Evolutionary conservation across 2,888 invertebrate genomes (phyloP), one percentile per base, ranked within the genome.

Genomic region (Adineta ricciae): DNA sequence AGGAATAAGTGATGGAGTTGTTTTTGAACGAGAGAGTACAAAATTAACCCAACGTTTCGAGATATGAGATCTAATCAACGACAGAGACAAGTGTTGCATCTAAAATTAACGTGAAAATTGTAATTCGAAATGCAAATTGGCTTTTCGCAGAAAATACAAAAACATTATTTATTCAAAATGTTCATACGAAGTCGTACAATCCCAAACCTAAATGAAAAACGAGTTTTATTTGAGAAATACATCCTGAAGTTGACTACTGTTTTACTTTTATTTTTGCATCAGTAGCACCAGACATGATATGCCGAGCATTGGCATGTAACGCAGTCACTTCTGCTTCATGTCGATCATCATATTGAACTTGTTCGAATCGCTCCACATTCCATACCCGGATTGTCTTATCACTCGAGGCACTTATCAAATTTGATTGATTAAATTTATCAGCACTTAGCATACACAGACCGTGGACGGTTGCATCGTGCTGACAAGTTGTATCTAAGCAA

Each of bases 321-420:
- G 78, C 78, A 41, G 78, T 78, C 2, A 78, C 78, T 78, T 78
- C 78, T 14, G 78, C 78, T 41, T 78, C 78, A 41, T 78, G 78
- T 41, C 78, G 78, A 78, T 41, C 38, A 78, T 41, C 41, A 24
- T 41, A 78, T 78, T 78, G 78, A 24, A 78, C 24, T 78, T 41
- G 41, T 24, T 78, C 78, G 19, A 78, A 78, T 78, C 41, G 38
- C 24, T 78, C 78, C 21, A 38, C 32, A 21, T 21, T 24, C 78
- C 78, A 78, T 41, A 78, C 78, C 14, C 41, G 38, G n/a, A 78
- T 41, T 7, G 78, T 78, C n/a, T 41, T 38, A 78, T 78, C 78
- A 78, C 78, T 78, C 5, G 78, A 78, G 24, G 41, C 78, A 78
- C 78, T 78, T 19, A 78, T 41, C 41, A 78, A 78, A 41, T 38